These are phyloP conservation scores for Halichoeres trimaculatus DNA, from an alignment of 2,113 vertebrate genomes.

Conservation along the genomic window DNA sequence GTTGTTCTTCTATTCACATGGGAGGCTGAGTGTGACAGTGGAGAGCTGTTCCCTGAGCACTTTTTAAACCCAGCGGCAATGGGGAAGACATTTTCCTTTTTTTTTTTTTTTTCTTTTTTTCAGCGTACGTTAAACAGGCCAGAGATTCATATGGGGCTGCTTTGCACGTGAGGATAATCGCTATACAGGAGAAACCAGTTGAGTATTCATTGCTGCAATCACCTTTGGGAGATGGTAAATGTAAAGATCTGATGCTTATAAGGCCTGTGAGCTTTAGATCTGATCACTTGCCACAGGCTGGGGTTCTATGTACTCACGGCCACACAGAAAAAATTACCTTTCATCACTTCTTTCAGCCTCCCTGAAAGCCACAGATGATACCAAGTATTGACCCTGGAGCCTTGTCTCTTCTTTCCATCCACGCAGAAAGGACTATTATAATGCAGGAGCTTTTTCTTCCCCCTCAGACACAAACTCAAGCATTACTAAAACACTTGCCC, in stretches of 20 bases:
- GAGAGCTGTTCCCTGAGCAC: neutral
- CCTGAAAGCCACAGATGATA: neutral
- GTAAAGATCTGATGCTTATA: constrained; percentile 1
- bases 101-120: constrained; percentile 10
- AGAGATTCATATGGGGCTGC: neutral
- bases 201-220: constrained; percentile 17
- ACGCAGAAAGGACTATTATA: constrained; percentile 20
- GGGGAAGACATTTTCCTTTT: neutral
- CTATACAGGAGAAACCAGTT: constrained; percentile 1
- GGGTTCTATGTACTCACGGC: constrained; percentile 28
- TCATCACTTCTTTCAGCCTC: neutral
- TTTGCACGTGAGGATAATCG: constrained; percentile 7
- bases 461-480: constrained; percentile 42
- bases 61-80: constrained; percentile 3
- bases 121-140: constrained; percentile 6
- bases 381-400: constrained; percentile 23
- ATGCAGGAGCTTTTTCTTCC: constrained; percentile 17
- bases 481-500: constrained; percentile 40
- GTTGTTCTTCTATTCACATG: constrained; percentile 13
- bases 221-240: neutral
- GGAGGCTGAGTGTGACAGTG: constrained; percentile 22
- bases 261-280: constrained; percentile 31
- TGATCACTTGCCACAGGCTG: constrained; percentile 43
- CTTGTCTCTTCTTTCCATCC: constrained; percentile 30
- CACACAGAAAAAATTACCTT: constrained; percentile 53